Evolutionary conservation across 2,888 invertebrate species (phyloP), one percentile per base, ranked within the genome.

Genomic region (Rapana venosa): DNA sequence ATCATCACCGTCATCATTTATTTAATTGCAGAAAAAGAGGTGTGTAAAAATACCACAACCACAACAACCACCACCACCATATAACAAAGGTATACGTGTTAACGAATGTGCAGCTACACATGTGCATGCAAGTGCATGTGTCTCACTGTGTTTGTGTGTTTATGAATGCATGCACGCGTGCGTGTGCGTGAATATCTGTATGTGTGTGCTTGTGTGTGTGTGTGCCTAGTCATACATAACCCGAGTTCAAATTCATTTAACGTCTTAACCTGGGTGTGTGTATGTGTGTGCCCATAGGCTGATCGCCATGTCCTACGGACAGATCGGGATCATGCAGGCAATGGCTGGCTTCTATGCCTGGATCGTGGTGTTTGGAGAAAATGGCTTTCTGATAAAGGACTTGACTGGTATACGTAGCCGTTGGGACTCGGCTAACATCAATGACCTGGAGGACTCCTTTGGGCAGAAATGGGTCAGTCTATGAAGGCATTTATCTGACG

Each of bases 281-380:
- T 58, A 58, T 58, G 58, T 58, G 58, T 58, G 58, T 61, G 61
- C 47, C 30, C 87, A 11, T 92, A 94, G 99, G 97, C 97, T 99
- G 97, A 99, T 99, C 97, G 99, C 99, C 93, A 99, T 99, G 98
- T 98, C 99, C 91, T 99, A 99, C 96, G 99, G 99, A 95, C 99
- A 99, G 97, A 99, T 99, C 96, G 99, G 99, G 96, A 99, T 99
- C 99, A 99, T 99, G 96, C 99, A 99, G 97, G 99, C 99, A 87
- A 98, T 98, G 30, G 99, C 99, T 93, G 99, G 99, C 61, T 99
- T 99, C 98, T 99, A 99, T 97, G 98, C 98, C 90, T 99, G 99
- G 97, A 99, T 99, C 97, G 99, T 99, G 94, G 99, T 99, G 96
- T 98, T 99, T 99, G 99, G 99, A 97, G 99, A 99, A 96, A 99